Evolutionary conservation across 2,888 invertebrate species (phyloP), one percentile per base, ranked within the genome.

Genomic region (Tigriopus californicus): DNA sequence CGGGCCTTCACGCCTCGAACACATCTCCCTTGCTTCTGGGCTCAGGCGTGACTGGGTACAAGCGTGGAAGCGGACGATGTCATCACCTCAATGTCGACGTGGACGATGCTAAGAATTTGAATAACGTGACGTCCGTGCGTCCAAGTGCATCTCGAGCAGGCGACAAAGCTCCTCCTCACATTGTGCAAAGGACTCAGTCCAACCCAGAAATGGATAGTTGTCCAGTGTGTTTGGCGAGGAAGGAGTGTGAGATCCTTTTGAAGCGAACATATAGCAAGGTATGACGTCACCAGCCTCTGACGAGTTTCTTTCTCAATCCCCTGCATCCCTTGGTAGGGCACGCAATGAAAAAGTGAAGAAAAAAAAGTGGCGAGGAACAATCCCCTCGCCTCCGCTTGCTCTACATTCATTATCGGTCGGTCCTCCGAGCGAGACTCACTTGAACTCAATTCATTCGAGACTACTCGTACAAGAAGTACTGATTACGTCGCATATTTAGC

Each of bases 181-280:
- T 46, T 13, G 56, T 56, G 13, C 56, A 56, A 15, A 56, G 56
- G 44, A 56, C 56, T 4, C 56, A 44, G 11, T 56, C 56, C 4
- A 56, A 56, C 33, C 56, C 56, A 20, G 56, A 56, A 56, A 56
- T 56, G 56, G 56, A 56, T 20, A 20, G 20, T 11, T 56, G 56
- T 46, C 56, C 56, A 24, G 56, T 56, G 20, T 56, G 56, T 15
- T 22, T 56, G 24, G 56, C 56, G 10, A n/a, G 56, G 1, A 56
- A 56, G 25, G 56, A 56, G 25, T 56, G 56, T 24, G 56, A 56
- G 22, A 56, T 56, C 22, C 46, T 56, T 10, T 24, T 56, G 22
- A 56, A 56, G 46, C 18, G 56, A 46, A 56, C 56, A 12, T 56
- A 56, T 46, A 56, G 56, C 56, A 56, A 56, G 56, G 56, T 56